These are phyloP conservation scores for Exocentrus adspersus DNA, from an alignment of 2,888 invertebrate genomes.

Conservation along the genomic window DNA sequence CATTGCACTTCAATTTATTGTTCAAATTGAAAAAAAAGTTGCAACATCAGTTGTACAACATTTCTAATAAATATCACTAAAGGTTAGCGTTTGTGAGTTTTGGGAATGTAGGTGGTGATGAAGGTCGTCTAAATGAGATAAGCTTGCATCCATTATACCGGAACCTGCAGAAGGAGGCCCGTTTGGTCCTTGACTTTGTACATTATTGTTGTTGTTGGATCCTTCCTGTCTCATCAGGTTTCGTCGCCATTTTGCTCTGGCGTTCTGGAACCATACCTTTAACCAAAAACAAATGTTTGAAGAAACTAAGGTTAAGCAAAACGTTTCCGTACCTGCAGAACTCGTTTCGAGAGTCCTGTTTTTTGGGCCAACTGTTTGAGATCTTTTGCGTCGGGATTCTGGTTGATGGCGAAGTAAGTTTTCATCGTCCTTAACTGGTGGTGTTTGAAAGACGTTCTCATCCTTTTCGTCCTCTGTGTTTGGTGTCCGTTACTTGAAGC, in stretches of 20 bases:
- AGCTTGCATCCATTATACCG: constrained; percentile 64
- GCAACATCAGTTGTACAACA: background rate
- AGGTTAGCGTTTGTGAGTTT: constrained; percentile 59
- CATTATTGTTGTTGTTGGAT: constrained; percentile 51
- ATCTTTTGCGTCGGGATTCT: constrained; percentile 99
- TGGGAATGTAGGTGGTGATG: constrained; percentile 68
- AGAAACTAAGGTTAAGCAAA: background rate
- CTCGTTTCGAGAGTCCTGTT: constrained; percentile 97
- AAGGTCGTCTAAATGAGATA: constrained; percentile 66
- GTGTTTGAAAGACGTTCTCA: constrained; percentile 99
- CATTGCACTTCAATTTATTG: background rate
- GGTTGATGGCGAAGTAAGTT: constrained; percentile 98
- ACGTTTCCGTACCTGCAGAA: constrained; percentile 82
- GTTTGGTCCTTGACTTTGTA: constrained; percentile 53
- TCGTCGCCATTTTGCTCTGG: constrained; percentile 97
- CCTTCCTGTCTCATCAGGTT: constrained; percentile 90
- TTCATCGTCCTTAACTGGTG: constrained; percentile 99
- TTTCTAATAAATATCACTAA: constrained; percentile 62
- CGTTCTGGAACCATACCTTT: constrained; percentile 99
- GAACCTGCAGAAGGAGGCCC: constrained; percentile 58
- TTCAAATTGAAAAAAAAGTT: background rate
- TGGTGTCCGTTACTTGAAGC: constrained; percentile 70
- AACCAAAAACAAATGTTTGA: constrained; percentile 5
- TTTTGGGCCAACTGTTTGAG: constrained; percentile 98
- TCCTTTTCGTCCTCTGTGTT: constrained; percentile 86